A percentile compares a stretch with the other conserved stretches of the same genome.
Conservation (phyloP, 2,113 vertebrate genomes). For the Solea senegalensis region DNA sequence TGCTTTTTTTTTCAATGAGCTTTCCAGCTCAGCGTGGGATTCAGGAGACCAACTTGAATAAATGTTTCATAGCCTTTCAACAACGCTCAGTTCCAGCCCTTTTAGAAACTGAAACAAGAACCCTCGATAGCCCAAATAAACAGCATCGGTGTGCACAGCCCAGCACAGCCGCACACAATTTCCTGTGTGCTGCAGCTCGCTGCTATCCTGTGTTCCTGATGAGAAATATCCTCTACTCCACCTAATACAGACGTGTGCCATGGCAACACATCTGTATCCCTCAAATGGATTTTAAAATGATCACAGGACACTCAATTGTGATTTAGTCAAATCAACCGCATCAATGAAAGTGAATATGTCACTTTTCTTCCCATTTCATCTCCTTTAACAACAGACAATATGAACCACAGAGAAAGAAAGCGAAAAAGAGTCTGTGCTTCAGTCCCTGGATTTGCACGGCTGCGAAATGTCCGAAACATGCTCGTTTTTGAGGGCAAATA, state of each 20-base stretch:
- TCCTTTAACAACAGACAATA: too few species aligned
- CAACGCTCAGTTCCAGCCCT: constrained; percentile 46
- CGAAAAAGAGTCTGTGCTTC: too few species aligned
- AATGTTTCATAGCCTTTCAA: constrained; percentile 65
- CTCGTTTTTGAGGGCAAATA: neutral
- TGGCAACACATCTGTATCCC: constrained; percentile 53
- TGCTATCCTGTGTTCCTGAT: constrained; percentile 56
- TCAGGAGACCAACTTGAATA: constrained; percentile 57
- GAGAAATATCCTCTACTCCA: constrained; percentile 39
- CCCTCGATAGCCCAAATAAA: constrained; percentile 59
- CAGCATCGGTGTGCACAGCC: constrained; percentile 31
- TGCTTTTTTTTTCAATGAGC: constrained; percentile 55
- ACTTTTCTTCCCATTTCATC: too few species aligned
- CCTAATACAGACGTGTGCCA: constrained; percentile 38
- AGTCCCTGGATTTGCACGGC: neutral
- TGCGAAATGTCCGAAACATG: neutral
- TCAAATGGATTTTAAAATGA: too few species aligned
- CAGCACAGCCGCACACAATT: constrained; percentile 1
- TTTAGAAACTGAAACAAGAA: constrained; percentile 48
- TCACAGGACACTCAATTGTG: too few species aligned
- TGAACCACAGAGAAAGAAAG: too few species aligned
- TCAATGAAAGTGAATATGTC: too few species aligned
- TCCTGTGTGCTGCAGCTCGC: constrained; percentile 31
- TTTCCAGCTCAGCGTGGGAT: constrained; percentile 57
- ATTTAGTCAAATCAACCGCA: too few species aligned